phyloP scores from a whole-genome alignment of 1,140 invertebrate genomes.

The Megathymus violae region DNA sequence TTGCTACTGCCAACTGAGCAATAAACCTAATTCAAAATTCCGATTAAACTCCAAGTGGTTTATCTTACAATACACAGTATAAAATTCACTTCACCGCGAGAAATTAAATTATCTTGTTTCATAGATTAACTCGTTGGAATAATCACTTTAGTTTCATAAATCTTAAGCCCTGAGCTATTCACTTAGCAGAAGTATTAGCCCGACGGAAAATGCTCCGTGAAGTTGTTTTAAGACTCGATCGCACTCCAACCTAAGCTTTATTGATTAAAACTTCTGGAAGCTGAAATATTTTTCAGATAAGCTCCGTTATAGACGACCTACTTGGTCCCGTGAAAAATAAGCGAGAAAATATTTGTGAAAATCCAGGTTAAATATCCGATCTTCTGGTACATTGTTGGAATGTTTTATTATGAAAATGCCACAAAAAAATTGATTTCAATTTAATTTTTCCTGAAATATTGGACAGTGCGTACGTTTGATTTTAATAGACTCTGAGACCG shows the following conservation, averaged over 20 bases:
- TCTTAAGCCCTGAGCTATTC: background rate
- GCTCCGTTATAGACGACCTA: constrained; percentile 9
- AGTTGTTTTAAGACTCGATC: constrained; percentile 13
- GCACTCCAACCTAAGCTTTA: constrained; percentile 23
- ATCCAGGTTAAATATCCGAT: background rate
- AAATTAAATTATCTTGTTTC: background rate
- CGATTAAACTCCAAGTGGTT: too few relatives aligned
- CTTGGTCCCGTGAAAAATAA: constrained; percentile 15
- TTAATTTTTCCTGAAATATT: too few relatives aligned
- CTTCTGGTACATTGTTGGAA: background rate
- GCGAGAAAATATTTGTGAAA: constrained; percentile 21
- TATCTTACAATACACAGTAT: too few relatives aligned
- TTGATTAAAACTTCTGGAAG: constrained; percentile 26
- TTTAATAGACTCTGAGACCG: too few relatives aligned
- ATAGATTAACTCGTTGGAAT: constrained; percentile 7
- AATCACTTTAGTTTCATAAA: constrained; percentile 25
- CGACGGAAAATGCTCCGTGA: constrained; percentile 6
- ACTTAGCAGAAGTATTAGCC: constrained; percentile 22
- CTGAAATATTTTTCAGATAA: constrained; percentile 23
- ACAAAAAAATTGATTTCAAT: background rate
- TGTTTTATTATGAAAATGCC: background rate
- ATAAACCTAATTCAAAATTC: too few relatives aligned
- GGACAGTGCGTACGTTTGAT: too few relatives aligned
- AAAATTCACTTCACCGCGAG: background rate
- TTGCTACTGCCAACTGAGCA: too few relatives aligned